Base-by-base conservation (phyloP, 2,888 invertebrate genomes). In the Caenorhabditis parvicauda region DNA sequence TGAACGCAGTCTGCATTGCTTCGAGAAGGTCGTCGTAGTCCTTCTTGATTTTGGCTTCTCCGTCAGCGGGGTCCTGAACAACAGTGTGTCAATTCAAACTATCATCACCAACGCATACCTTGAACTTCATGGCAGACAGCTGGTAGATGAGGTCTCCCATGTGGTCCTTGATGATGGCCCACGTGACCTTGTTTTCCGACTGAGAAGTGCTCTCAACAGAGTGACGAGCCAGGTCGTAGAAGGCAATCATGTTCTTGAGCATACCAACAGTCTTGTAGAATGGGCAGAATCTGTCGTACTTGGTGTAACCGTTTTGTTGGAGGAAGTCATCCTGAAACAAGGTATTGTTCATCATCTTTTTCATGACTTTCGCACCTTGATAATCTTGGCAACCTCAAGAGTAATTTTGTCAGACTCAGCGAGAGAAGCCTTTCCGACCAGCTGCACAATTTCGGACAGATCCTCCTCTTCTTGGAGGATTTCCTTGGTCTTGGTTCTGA, bases 251-350 rank as follows among this genome's bases (percentile, higher is more conserved):
- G 87, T 98, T 99, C 83, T 88, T 89, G 82, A 99, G 84, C 96
- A 99, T 99, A 75, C 94, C 96, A 59, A 93, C 92, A 17, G 96
- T 96, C 87, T 98, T 99, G 87, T 96, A 99, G 87, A 99, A 99
- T 80, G 98, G 98, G 82, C 98, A 99, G 87, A 93, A 96, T 68
- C 96, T 88, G 53, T 66, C 66, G 55, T 68, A 68, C 32, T 59
- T 54, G 48, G 84, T 82, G 81, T 81, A 90, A 84, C 95, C 93
- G 87, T 99, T 99, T 85, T 99, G 98, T 84, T 99, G 98, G 82
- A 99, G 85, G 87, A 96, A 99, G 86, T 99, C 98, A 83, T 99
- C 98, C 83, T 98, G 96, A 59, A 98, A 86, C 72, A 96, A 12
- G 9, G n/a, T n/a, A n/a, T n/a, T n/a, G n/a, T n/a, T n/a, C n/a